A percentile compares a stretch with the other conserved stretches of the same genome.
phyloP scores from a whole-genome alignment of 2,113 vertebrate species.

The Epinephelus fuscoguttatus region DNA sequence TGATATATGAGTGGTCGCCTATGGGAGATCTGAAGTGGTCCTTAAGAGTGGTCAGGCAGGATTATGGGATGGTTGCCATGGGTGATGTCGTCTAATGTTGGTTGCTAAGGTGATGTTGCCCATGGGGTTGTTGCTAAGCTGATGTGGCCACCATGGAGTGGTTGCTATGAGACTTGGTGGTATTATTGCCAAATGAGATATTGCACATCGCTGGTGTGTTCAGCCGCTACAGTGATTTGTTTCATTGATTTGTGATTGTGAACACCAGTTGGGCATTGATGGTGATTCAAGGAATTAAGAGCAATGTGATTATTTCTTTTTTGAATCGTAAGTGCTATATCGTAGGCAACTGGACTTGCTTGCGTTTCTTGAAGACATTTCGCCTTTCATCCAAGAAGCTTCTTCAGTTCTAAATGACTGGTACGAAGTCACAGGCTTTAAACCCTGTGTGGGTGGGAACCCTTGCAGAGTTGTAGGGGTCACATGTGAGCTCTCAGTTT shows the following conservation, averaged over 20 bases:
- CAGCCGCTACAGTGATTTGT: neutral
- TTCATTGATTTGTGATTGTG: conserved; percentile 30
- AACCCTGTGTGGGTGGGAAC: no score
- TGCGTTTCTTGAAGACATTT: no score
- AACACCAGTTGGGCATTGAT: neutral
- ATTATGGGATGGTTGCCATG: conserved; percentile 66
- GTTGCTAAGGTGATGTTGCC: conserved; percentile 66
- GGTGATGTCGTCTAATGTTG: conserved; percentile 51
- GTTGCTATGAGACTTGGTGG: conserved; percentile 30
- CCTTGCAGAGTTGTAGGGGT: no score
- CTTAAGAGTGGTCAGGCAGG: conserved; percentile 46
- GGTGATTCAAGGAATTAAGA: conserved; percentile 3
- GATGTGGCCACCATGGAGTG: conserved; percentile 21
- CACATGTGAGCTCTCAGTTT: no score
- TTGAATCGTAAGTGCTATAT: neutral
- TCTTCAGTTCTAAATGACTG: no score
- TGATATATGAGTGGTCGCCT: conserved; percentile 22
- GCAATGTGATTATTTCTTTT: neutral
- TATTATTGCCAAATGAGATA: conserved; percentile 15
- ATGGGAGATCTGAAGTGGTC: conserved; percentile 55
- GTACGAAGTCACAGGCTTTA: no score
- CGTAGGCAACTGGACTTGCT: no score
- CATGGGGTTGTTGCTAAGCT: conserved; percentile 63
- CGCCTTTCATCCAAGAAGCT: no score
- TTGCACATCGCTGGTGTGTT: neutral